phyloP scores from a whole-genome alignment of 2,888 invertebrate species.

The Trichopoda pennipes region DNA sequence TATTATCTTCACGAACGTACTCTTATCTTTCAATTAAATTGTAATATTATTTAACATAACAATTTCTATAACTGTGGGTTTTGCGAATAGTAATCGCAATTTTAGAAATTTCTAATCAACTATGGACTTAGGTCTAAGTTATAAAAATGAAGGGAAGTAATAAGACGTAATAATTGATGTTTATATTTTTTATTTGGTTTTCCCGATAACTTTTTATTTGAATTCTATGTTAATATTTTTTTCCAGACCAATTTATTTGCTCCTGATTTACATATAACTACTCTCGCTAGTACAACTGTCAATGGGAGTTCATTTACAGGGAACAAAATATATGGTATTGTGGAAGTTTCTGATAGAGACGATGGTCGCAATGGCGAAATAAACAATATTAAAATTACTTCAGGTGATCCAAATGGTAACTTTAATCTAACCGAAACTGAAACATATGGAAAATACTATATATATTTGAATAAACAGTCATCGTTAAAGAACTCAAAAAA shows the following conservation, averaged over 20 bases:
- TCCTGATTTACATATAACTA: conserved; percentile 91
- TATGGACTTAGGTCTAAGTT: no score
- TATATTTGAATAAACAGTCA: conserved; percentile 83
- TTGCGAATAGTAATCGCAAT: no score
- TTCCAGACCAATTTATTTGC: conserved; percentile 89
- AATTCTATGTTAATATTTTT: not conserved
- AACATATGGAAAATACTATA: conserved; percentile 87
- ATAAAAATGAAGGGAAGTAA: no score
- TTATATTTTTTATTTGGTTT: no score
- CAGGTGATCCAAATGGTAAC: conserved; percentile 94
- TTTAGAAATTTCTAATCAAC: no score
- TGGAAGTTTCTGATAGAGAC: conserved; percentile 92
- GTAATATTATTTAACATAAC: no score
- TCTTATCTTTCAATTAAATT: no score
- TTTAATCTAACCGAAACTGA: conserved; percentile 87
- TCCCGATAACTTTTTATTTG: no score
- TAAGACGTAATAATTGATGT: no score
- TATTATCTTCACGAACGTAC: no score
- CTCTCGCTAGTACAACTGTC: conserved; percentile 90
- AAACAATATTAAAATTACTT: conserved; percentile 89
- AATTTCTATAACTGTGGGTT: no score
- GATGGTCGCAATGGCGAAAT: conserved; percentile 92
- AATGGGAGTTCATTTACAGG: conserved; percentile 83
- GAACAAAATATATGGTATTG: conserved; percentile 93
- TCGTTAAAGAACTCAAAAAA: conserved; percentile 82